Conservation (phyloP, 2,888 invertebrate species). For the Rhodophaea formosa region DNA sequence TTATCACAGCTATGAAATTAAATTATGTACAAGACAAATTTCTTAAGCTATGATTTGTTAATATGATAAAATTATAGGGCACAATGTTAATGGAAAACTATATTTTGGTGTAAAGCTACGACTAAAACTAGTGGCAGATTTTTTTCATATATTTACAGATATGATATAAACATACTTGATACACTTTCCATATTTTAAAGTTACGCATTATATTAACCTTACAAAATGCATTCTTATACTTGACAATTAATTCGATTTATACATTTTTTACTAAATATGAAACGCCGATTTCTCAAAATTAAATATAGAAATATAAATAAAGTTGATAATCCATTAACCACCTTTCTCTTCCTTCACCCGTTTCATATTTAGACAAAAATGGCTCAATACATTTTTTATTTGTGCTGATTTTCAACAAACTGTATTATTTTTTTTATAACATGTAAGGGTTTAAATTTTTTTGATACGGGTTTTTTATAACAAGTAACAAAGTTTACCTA, state of each 20-base stretch:
- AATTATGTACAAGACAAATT: conserved; percentile 53
- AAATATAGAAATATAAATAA: not conserved
- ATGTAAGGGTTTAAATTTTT: too few species aligned
- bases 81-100: conserved; percentile 51
- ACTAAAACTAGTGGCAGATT: conserved; percentile 69
- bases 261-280: conserved; percentile 20
- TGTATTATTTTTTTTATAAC: not conserved
- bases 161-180: conserved; percentile 3
- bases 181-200: not conserved
- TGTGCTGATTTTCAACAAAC: not conserved
- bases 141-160: conserved; percentile 39
- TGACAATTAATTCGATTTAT: conserved; percentile 18
- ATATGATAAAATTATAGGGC: conserved; percentile 49
- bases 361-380: conserved; percentile 10
- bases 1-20: conserved; percentile 77
- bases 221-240: conserved; percentile 28
- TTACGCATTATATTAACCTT: conserved; percentile 10
- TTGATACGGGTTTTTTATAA: too few species aligned
- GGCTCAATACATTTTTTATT: not conserved
- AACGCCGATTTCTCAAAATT: conserved; percentile 15
- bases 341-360: not conserved
- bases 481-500: too few species aligned
- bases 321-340: not conserved
- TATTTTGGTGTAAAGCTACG: conserved; percentile 79
- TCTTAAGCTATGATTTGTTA: conserved; percentile 36